Evolutionary conservation across 2,113 vertebrate species (phyloP), one percentile per base, ranked within the genome.

Genomic region (Trematomus loennbergii): DNA sequence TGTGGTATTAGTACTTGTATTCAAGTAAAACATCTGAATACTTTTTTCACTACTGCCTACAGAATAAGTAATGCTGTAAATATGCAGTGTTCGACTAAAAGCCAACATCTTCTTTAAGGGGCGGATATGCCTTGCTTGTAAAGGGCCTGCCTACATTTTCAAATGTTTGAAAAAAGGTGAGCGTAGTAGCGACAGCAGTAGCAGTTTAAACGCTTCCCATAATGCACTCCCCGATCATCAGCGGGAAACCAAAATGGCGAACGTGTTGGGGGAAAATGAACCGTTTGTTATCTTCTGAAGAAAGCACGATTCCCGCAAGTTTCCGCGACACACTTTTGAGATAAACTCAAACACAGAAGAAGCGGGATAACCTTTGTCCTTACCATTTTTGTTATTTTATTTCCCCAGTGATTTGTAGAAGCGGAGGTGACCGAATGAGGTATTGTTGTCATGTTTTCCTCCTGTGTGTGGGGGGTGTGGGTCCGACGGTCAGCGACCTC

Each of bases 241-340:
- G 96, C 96, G 96, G 96, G 96, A 97, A 97, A 97, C 95, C 94
- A 97, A 97, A 97, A 97, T 97, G 96, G 96, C 96, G 96, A 95
- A 95, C 82, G 93, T 86, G 88, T 83, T 84, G 55, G 82, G 84
- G 82, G 87, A 93, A 94, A 94, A 92, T 81, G 90, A 94, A 5
- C 89, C 92, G 94, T 94, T 94, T 93, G 89, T 93, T 90, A 92
- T 94, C 89, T 93, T 94, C 87, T 94, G 86, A 95, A 64, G 78
- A 82, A 65, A 46, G 20, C 67, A 40, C 29, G 3, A 77, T 70
- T 54, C 76, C 63, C 65, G 36, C 75, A 55, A 48, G 63, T 87
- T 82, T 29, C 4, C n/a, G 29, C 64, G 17, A 46, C 1, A 48
- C 2, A 55, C 59, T 33, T 72, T 52, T 11, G 8, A 79, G 49